Evolutionary conservation across 2,888 invertebrate genomes (phyloP).

Genomic region (Mantis religiosa): DNA sequence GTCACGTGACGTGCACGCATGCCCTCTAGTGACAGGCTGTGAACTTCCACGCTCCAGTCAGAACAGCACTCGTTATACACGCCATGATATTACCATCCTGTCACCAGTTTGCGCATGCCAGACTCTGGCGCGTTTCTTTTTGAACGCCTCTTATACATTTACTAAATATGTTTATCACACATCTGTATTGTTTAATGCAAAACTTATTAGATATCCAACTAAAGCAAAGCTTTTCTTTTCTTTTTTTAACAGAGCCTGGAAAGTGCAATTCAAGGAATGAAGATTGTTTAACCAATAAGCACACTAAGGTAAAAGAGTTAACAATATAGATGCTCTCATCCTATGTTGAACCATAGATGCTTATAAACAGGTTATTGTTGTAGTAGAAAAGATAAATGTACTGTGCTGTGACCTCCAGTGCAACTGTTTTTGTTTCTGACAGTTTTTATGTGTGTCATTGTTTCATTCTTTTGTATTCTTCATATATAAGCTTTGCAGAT

Average conservation of each 20-base stretch:
- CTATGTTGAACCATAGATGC: neutral
- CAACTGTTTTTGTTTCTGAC: neutral
- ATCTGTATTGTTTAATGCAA: too few species aligned
- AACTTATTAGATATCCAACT: neutral
- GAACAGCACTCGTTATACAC: too few species aligned
- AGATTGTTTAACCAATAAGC: slow-evolving; percentile 49
- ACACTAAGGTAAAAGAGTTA: neutral
- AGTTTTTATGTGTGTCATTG: neutral
- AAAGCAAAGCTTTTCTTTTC: neutral
- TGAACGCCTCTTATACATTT: too few species aligned
- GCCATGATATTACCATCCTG: too few species aligned
- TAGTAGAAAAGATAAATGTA: neutral
- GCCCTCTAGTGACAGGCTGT: too few species aligned
- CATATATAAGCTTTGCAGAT: slow-evolving; percentile 53
- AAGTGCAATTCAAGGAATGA: slow-evolving; percentile 63
- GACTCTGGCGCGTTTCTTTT: too few species aligned
- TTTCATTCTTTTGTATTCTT: slow-evolving; percentile 34
- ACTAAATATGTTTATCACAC: too few species aligned
- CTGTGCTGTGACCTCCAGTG: neutral
- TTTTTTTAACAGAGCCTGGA: slow-evolving; percentile 50
- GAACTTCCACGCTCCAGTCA: too few species aligned
- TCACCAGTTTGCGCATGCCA: too few species aligned
- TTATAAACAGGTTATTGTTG: neutral
- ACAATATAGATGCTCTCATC: neutral
- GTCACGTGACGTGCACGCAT: too few species aligned